Evolutionary conservation across 2,888 invertebrate genomes (phyloP).

Genomic region (Agapostemon virescens): DNA sequence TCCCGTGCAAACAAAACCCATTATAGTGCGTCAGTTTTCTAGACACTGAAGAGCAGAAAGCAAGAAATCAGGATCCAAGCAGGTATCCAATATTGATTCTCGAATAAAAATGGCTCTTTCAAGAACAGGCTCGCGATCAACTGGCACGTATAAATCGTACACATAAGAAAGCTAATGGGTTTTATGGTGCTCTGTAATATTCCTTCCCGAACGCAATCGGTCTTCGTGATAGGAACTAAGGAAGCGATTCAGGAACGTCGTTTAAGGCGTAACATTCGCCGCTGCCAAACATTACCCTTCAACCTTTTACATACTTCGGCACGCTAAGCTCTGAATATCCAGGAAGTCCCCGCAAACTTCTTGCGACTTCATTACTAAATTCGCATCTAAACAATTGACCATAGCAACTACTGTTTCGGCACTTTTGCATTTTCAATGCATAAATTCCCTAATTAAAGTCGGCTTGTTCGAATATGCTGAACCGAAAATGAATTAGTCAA

Average conservation of each 20-base stretch:
- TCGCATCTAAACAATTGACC: no score
- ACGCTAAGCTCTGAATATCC: not conserved
- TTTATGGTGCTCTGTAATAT: constrained; percentile 42
- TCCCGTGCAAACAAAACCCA: not conserved
- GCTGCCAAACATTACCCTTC: constrained; percentile 10
- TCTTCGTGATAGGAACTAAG: constrained; percentile 31
- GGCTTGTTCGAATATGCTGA: not conserved
- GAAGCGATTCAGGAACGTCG: constrained; percentile 30
- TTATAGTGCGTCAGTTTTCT: constrained; percentile 15
- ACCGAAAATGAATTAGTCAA: not conserved
- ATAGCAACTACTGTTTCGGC: no score
- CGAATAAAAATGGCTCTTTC: constrained; percentile 51
- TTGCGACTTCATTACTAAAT: not conserved
- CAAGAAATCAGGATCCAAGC: constrained; percentile 15
- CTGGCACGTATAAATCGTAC: constrained; percentile 34
- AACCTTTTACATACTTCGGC: not conserved
- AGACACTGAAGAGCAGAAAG: constrained; percentile 36
- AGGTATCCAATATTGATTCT: constrained; percentile 32
- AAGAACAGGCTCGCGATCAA: constrained; percentile 45
- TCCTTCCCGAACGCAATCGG: constrained; percentile 18
- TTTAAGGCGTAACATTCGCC: constrained; percentile 12
- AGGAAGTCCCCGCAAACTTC: not conserved
- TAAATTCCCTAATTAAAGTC: no score
- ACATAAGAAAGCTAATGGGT: constrained; percentile 47
- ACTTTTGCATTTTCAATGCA: no score